Percentiles rank a stretch among this genome's conserved stretches.
phyloP scores from a whole-genome alignment of 2,888 invertebrate species.

The Pseudococcus viburni region DNA sequence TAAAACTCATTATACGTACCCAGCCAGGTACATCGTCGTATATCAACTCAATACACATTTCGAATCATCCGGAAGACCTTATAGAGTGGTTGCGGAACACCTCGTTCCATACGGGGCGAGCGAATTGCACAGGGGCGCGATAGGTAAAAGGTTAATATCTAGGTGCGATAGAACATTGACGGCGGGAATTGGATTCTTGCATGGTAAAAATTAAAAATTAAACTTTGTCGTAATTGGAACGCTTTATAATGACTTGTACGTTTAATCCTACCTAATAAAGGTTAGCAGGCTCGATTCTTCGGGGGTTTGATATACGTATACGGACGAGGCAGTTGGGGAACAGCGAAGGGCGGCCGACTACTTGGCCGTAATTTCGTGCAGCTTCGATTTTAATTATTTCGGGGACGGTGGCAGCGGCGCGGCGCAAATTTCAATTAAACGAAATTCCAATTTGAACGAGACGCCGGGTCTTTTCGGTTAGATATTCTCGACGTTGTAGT shows the following conservation, averaged over 20 bases:
- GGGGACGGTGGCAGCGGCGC: slow-evolving; percentile 5
- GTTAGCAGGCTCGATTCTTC: slow-evolving; percentile 35
- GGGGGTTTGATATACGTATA: slow-evolving; percentile 8
- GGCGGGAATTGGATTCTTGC: slow-evolving; percentile 5
- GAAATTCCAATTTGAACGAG: slow-evolving; percentile 58
- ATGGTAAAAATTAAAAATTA: slow-evolving; percentile 57
- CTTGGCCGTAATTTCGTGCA: slow-evolving; percentile 58
- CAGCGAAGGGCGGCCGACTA: background rate
- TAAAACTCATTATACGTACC: background rate
- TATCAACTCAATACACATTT: background rate
- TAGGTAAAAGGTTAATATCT: slow-evolving; percentile 21
- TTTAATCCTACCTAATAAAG: slow-evolving; percentile 58
- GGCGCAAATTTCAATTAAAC: slow-evolving; percentile 55
- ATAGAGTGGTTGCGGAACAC: background rate
- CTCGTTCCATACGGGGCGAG: background rate
- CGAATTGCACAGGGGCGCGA: background rate
- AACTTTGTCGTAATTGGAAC: slow-evolving; percentile 58
- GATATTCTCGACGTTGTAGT: slow-evolving; percentile 42
- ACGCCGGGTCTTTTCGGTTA: slow-evolving; percentile 45
- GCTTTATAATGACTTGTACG: slow-evolving; percentile 57
- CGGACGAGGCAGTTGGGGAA: background rate
- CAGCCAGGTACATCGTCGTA: background rate
- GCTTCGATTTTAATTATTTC: slow-evolving; percentile 58
- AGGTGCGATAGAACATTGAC: background rate
- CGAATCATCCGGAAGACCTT: background rate